A percentile compares a stretch with the other conserved stretches of the same genome.
Evolutionary conservation across 2,888 invertebrate genomes (phyloP).

Genomic region (Caenorhabditis sinica): DNA sequence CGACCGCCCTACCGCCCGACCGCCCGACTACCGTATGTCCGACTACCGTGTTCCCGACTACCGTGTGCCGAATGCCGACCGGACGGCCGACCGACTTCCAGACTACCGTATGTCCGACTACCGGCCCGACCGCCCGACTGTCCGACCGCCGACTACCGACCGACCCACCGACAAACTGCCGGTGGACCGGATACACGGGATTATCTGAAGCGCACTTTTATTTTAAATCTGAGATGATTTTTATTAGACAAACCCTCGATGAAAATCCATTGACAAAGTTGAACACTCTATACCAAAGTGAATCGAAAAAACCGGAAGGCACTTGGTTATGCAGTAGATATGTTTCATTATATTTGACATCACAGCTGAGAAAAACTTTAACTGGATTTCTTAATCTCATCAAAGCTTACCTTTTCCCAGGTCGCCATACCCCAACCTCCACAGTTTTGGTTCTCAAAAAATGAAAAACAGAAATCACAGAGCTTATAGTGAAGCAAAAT

Average conservation of each 20-base stretch:
- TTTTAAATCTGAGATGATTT: too few species aligned
- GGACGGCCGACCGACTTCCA: too few species aligned
- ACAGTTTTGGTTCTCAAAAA: not conserved
- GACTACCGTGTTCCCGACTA: too few species aligned
- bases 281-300: not conserved
- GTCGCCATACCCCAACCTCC: not conserved
- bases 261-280: not conserved
- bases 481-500: not conserved
- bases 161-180: too few species aligned
- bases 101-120: too few species aligned
- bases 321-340: not conserved
- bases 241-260: not conserved
- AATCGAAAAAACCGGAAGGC: not conserved
- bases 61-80: too few species aligned
- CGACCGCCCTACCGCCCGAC: too few species aligned
- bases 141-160: too few species aligned
- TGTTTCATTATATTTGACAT: not conserved
- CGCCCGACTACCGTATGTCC: too few species aligned
- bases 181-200: slow-evolving; percentile 25
- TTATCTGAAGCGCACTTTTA: not conserved
- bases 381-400: too few species aligned
- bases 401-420: not conserved
- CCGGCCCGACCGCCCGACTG: too few species aligned
- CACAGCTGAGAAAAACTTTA: not conserved
- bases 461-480: not conserved